Evolutionary conservation across 2,113 vertebrate genomes (phyloP).

Genomic region (Megaleporinus macrocephalus): DNA sequence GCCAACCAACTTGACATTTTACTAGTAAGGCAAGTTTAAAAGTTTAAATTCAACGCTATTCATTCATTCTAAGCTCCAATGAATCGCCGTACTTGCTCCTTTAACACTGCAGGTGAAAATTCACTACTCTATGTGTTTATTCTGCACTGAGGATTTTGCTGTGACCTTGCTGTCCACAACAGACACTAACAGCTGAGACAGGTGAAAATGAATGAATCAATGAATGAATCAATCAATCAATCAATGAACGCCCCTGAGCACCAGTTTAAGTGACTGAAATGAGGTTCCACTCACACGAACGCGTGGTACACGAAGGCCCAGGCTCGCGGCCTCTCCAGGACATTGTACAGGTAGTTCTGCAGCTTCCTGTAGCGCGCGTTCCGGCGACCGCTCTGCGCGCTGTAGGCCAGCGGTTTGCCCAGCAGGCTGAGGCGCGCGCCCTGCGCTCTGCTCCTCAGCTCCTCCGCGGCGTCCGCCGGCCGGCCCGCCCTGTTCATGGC

Average conservation of each 20-base stretch:
- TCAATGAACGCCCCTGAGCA: neutral
- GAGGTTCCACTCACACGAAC: conserved; percentile 89
- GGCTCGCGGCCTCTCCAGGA: conserved; percentile 92
- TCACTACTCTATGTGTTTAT: neutral
- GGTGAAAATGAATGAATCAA: neutral
- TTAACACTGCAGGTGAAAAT: neutral
- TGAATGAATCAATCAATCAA: neutral
- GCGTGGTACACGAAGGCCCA: conserved; percentile 97
- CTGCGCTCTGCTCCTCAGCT: conserved; percentile 82
- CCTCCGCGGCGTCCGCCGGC: conserved; percentile 83
- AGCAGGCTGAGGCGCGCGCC: conserved; percentile 94
- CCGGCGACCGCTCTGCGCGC: conserved; percentile 89
- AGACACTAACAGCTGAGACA: neutral
- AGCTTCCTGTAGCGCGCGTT: conserved; percentile 93
- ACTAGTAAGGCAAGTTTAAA: too few relatives aligned
- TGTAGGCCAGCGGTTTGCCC: conserved; percentile 93
- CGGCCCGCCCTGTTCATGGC: conserved; percentile 77
- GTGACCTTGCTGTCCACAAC: neutral
- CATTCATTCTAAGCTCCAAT: too few relatives aligned
- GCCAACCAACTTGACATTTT: too few relatives aligned
- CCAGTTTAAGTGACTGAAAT: neutral
- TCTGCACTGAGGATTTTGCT: neutral
- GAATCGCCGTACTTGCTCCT: neutral
- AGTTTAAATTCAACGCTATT: too few relatives aligned
- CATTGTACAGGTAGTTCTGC: conserved; percentile 97